Evolutionary conservation across 2,888 invertebrate genomes (phyloP).

Genomic region (Metellina segmentata): DNA sequence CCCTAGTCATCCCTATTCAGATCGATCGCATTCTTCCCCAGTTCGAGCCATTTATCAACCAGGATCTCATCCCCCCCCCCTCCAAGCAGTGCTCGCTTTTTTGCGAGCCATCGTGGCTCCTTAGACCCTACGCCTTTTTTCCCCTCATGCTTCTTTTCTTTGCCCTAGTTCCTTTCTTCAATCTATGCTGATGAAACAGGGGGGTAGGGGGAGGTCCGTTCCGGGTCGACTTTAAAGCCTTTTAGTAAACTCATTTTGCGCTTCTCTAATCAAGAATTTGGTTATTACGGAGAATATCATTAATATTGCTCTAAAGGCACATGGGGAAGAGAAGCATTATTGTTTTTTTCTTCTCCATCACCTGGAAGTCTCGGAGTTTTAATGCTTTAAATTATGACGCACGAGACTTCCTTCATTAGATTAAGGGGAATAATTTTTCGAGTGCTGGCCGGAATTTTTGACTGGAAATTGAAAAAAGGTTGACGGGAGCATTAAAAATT

Average conservation of each 20-base stretch:
- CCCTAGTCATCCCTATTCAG: neutral
- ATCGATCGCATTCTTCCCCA: slow-evolving; percentile 31
- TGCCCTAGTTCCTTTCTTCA: neutral
- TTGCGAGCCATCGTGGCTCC: neutral
- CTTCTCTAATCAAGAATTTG: slow-evolving; percentile 60
- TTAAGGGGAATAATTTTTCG: slow-evolving; percentile 30
- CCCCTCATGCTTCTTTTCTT: slow-evolving; percentile 17
- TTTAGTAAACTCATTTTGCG: slow-evolving; percentile 70
- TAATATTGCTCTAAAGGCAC: slow-evolving; percentile 54
- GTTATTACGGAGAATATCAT: slow-evolving; percentile 70
- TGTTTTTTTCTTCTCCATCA: slow-evolving; percentile 21
- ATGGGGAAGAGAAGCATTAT: neutral
- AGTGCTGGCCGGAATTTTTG: neutral
- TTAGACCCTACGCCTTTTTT: slow-evolving; percentile 5
- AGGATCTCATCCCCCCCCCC: slow-evolving; percentile 3
- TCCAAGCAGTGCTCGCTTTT: no score
- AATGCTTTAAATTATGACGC: slow-evolving; percentile 66
- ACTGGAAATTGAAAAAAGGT: neutral
- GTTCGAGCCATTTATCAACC: slow-evolving; percentile 65
- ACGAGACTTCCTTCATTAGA: slow-evolving; percentile 27
- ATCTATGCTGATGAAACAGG: slow-evolving; percentile 30
- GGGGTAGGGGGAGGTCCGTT: neutral
- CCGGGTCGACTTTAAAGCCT: slow-evolving; percentile 60
- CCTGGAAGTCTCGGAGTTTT: slow-evolving; percentile 14
- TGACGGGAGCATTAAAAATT: neutral